Conservation (phyloP, 2,113 vertebrate species). For the Canis aureus region DNA sequence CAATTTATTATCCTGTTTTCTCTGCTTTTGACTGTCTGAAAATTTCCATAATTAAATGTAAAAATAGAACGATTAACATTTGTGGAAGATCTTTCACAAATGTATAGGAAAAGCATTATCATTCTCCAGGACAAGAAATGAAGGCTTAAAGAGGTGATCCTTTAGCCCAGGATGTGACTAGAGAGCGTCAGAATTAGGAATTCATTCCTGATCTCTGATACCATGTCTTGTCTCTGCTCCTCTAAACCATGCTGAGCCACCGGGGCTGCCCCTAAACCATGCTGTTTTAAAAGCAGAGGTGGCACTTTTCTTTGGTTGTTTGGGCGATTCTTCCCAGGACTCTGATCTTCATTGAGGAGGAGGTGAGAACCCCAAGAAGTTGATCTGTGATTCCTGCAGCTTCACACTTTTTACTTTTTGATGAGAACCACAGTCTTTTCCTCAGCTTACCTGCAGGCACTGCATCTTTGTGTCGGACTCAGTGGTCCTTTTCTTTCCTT, state of each 20-base stretch:
- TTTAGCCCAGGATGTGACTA: not conserved
- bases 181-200: not conserved
- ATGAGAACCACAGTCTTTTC: not conserved
- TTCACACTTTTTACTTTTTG: not conserved
- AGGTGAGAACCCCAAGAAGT: not conserved
- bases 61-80: not conserved
- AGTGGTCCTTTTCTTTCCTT: not conserved
- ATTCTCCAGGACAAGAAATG: not conserved
- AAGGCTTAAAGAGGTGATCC: not conserved
- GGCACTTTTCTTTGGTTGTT: not conserved
- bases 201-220: not conserved
- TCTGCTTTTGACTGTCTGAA: slow-evolving; percentile 6
- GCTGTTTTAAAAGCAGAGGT: not conserved
- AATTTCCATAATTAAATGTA: not conserved
- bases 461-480: not conserved
- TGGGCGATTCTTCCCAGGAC: not conserved
- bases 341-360: not conserved
- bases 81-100: not conserved
- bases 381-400: not conserved
- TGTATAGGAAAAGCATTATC: not conserved
- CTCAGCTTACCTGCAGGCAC: not conserved
- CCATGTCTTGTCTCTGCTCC: not conserved
- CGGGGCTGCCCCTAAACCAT: not conserved
- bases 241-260: not conserved
- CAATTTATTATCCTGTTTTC: not conserved